Base-by-base conservation (phyloP, 2,888 invertebrate genomes). In the Apotomis turbidana region DNA sequence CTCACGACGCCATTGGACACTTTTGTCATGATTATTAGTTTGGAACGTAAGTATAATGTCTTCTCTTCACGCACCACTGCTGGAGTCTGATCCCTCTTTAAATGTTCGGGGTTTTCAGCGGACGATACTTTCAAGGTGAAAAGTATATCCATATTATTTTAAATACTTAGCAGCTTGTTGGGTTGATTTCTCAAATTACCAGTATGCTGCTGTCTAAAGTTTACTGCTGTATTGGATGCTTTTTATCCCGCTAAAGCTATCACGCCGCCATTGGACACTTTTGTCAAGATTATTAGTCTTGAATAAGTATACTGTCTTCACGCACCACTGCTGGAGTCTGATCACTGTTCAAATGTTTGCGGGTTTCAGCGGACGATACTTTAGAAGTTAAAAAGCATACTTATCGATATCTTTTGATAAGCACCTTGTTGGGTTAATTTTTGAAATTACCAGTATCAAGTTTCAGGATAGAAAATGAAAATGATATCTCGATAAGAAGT, bases 21-120 rank as follows among this genome's bases (percentile, higher is more conserved):
- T 83, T 85, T 88, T 88, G 86, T 87, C 82, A 87, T 84, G 84
- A 80, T 82, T 83, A 83, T 87, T 83, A 85, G 81, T 82, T 79
- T 74, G 62, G 55, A 77, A 76, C 76, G 82, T 77, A 76, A 76
- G 82, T 77, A 67, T 58, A 69, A 73, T 69, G 69, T 57, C 70
- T 13, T n/a, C 69, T 57, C 70, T 13, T n/a, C 69, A 73, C 64
- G 68, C 60, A 38, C 51, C 69, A 41, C 41, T 41, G 46, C 15
- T 64, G 59, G 64, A 66, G 51, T 41, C 41, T 44, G 36, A 46
- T 68, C 41, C 46, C 59, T 59, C 66, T 74, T 62, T 62, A 38
- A 55, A 58, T 41, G 62, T 54, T 71, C 27, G 51, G 38, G 41
- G 61, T 52, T 59, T 68, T 63, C 52, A 68, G 63, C 58, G 52